Base-by-base conservation (phyloP, 1,140 invertebrate genomes). In the Eubasilissa regina region DNA sequence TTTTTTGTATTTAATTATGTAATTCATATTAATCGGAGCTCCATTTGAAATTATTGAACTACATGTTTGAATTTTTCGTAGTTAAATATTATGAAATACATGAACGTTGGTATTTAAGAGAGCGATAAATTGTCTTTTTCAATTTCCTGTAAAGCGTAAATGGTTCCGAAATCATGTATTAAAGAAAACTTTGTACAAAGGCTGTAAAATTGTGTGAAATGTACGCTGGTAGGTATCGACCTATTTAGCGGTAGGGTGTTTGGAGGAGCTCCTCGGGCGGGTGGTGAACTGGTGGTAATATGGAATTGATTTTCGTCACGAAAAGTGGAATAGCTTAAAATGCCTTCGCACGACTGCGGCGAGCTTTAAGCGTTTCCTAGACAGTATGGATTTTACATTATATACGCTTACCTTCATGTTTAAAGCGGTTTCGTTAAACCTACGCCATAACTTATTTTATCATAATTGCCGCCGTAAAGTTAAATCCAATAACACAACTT, bases 221-320 rank as follows among this genome's bases (percentile, higher is more conserved):
- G 21, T 58, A 21, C 17, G 21, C 13, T 0, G 3, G 55, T 13
- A 11, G 21, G 21, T 58, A 58, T 58, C 55, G 55, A 58, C 21
- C 55, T 58, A 9, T 12, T 19, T 58, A 8, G 55, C 55, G 13
- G 17, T 13, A 11, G 21, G 21, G 15, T 15, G n/a, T n/a, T n/a
- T n/a, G n/a, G n/a, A n/a, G n/a, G n/a, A 21, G 17, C 17, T 19
- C 10, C 17, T 0, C 55, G 17, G 17, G n/a, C n/a, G n/a, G 21
- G 55, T 58, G 21, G 25, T 15, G 55, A 55, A 62, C 19, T 21
- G 25, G 17, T 19, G 35, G 21, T n/a, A 64, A 43, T 64, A 43
- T 64, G 21, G 25, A 13, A 64, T 64, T 64, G 60, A 64, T 64
- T 64, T 64, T 64, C 35, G 3, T 44, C 60, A 64, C 60, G 60